phyloP scores from a whole-genome alignment of 2,113 vertebrate species.

The Tetraodon nigroviridis region DNA sequence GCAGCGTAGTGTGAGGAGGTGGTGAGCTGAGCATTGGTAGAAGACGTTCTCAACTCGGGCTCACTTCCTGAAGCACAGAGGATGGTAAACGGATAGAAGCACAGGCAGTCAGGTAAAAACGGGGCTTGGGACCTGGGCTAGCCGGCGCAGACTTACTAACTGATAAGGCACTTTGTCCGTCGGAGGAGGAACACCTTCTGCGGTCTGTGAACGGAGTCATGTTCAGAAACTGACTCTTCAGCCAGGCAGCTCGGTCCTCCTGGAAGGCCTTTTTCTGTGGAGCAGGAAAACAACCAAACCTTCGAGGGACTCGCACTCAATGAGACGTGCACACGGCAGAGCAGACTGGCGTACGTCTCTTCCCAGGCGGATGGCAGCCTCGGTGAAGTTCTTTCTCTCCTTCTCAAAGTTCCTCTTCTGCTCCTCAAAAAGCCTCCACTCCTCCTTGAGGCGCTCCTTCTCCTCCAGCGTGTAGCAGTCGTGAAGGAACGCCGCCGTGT shows the following conservation, averaged over 20 bases:
- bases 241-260: constrained; percentile 86
- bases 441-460: constrained; percentile 90
- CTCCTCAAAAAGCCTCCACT: constrained; percentile 90
- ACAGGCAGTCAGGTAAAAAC: too few species aligned
- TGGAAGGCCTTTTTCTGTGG: constrained; percentile 88
- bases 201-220: constrained; percentile 85
- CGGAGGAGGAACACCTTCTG: constrained; percentile 75
- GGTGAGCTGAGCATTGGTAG: constrained; percentile 39
- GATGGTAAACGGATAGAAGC: not conserved
- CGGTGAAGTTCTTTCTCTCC: constrained; percentile 91
- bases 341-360: constrained; percentile 77
- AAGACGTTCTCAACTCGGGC: constrained; percentile 61
- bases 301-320: not conserved
- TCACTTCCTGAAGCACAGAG: constrained; percentile 62
- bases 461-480: constrained; percentile 94
- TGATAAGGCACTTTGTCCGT: constrained; percentile 82
- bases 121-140: not conserved
- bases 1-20: constrained; percentile 43
- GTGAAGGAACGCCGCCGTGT: constrained; percentile 83
- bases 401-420: constrained; percentile 94
- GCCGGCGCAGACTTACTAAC: constrained; percentile 75
- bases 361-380: constrained; percentile 92
- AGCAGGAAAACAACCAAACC: constrained; percentile 3
- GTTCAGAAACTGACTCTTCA: constrained; percentile 95
- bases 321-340: not conserved